These are phyloP conservation scores for Xenopus tropicalis DNA, from an alignment of 2,113 vertebrate genomes.

Conservation along the genomic window UCB_Xtro_10.0 CM004444.2:37912001-37912500, in stretches of 20 bases:
- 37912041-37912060: conserved; percentile 49
- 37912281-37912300: conserved; percentile 1
- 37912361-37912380: no score
- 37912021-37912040: conserved; percentile 36
- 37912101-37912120: conserved; percentile 39
- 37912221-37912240: conserved; percentile 3
- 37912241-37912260: conserved; percentile 13
- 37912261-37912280: not conserved
- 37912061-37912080: conserved; percentile 39
- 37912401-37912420: no score
- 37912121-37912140: conserved; percentile 32
- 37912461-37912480: no score
- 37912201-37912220: conserved; percentile 38
- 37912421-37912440: no score
- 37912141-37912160: conserved; percentile 34
- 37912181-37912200: not conserved
- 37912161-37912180: not conserved
- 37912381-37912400: no score
- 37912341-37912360: conserved; percentile 22
- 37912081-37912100: conserved; percentile 9
- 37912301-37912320: conserved; percentile 10
- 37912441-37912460: no score
- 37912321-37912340: no score
- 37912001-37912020: conserved; percentile 45
- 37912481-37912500: no score